Base-by-base conservation (phyloP, 64 coral and sea anemone genomes). In the Montipora sp. region DNA sequence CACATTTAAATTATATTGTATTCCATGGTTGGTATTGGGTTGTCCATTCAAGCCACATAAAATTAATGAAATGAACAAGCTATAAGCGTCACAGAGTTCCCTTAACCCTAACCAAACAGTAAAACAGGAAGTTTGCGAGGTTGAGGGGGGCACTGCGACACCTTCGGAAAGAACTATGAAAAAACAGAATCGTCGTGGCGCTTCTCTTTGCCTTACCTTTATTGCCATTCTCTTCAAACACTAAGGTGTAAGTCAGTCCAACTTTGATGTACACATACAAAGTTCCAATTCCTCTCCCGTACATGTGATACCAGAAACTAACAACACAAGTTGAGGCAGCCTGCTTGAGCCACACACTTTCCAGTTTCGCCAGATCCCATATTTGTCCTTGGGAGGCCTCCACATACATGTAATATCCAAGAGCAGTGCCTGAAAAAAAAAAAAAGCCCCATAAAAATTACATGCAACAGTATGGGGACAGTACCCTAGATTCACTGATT, bases 221-320 rank as follows among this genome's bases (percentile, higher is more conserved):
- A 85, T 94, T 94, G 73, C 98, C 94, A 71, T 53, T 3, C 8
- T 87, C 49, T 88, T 96, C 73, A 53, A 96, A 94, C 85, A 99
- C 63, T 49, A 77, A 63, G 67, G 77, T 92, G 47, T 99, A 96
- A 3, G 61, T 78, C 10, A 73, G 86, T 12, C 94, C 94, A 70
- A 96, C 80, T 47, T 96, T 96, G 2, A 99, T 24, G 20, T 99
- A 99, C 2, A 79, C 98, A 74, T 96, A 96, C 55, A 99, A 60
- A 7, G 51, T 83, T 3, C 98, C 98, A 61, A 99, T 99, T 65
- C 94, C 94, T 19, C 6, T 84, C 14, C 98, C 98, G 61, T 94
- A 99, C 98, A 99, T 99, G 80, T 99, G 98, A 57, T 99, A 99
- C 91, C 92, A 96, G 75, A 99, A 99, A 27, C 91, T 99, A 66